phyloP scores from a whole-genome alignment of 37 sponge, comb jelly and placozoan genomes.

The Halisarca cf. caerulea region DNA sequence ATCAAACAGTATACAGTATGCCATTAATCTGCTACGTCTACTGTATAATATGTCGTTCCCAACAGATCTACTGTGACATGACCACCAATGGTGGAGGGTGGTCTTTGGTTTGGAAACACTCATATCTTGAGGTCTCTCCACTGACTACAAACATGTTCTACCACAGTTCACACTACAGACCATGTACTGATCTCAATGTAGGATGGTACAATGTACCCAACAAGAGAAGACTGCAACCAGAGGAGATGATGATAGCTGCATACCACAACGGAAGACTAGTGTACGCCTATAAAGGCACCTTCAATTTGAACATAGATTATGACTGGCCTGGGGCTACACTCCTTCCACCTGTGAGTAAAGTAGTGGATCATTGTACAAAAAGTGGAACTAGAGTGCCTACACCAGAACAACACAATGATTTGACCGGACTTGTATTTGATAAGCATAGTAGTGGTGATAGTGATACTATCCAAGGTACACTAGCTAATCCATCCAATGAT shows the following conservation, averaged over 20 bases:
- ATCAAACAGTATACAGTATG: too few relatives aligned
- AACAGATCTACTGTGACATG: conserved; percentile 39
- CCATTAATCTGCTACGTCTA: too few relatives aligned
- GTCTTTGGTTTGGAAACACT: conserved; percentile 40
- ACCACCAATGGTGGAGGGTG: conserved; percentile 34
- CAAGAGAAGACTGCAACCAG: conserved; percentile 19
- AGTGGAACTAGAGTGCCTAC: background rate
- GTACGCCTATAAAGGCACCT: conserved; percentile 31
- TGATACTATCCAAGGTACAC: background rate
- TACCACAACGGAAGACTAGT: conserved; percentile 34
- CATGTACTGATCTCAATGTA: background rate
- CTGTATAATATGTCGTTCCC: too few relatives aligned
- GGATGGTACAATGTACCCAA: conserved; percentile 39
- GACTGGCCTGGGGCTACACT: conserved; percentile 30
- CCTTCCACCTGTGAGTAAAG: background rate
- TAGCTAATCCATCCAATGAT: background rate
- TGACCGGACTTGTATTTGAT: conserved; percentile 26
- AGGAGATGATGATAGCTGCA: conserved; percentile 37
- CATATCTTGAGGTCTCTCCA: conserved; percentile 19
- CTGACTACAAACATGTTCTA: conserved; percentile 38
- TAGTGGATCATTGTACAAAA: conserved; percentile 18
- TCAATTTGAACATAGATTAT: conserved; percentile 31
- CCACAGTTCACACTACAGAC: conserved; percentile 15
- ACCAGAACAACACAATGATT: conserved; percentile 12
- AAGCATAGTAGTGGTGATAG: background rate